phyloP scores from a whole-genome alignment of 2,888 invertebrate genomes.

The Ennomos fuscantarius region DNA sequence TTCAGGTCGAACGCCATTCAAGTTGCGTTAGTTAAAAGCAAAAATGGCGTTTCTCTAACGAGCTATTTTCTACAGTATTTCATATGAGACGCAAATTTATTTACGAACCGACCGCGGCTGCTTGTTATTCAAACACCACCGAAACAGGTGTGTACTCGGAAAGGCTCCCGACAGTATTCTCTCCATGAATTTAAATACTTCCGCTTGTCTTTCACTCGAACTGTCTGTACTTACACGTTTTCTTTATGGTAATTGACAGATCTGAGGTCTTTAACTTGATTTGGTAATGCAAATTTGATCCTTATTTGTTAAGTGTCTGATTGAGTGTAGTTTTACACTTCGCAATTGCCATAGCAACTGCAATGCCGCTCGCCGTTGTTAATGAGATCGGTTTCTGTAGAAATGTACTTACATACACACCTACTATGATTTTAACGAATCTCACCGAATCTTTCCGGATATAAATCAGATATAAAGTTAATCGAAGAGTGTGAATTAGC shows the following conservation, averaged over 20 bases:
- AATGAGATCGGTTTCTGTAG: too few species aligned
- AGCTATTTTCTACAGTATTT: constrained; percentile 3
- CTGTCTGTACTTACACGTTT: constrained; percentile 12
- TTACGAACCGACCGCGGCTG: constrained; percentile 15
- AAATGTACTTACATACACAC: too few species aligned
- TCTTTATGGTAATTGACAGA: constrained; percentile 9
- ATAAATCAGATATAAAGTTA: too few species aligned
- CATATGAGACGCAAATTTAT: constrained; percentile 26
- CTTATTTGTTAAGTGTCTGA: too few species aligned
- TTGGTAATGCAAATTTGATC: neutral
- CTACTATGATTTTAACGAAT: too few species aligned
- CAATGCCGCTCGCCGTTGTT: too few species aligned
- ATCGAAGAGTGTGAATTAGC: too few species aligned
- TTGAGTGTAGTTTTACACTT: too few species aligned
- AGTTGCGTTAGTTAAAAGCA: too few species aligned
- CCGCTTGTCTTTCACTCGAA: constrained; percentile 11
- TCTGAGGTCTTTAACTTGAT: neutral
- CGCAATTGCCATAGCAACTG: too few species aligned
- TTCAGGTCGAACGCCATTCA: too few species aligned
- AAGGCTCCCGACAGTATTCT: constrained; percentile 22
- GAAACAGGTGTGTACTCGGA: constrained; percentile 29
- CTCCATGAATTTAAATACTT: constrained; percentile 31
- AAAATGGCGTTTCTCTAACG: neutral
- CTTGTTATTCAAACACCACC: constrained; percentile 28
- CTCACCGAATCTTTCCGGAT: too few species aligned